These are phyloP conservation scores for Ips typographus DNA, from an alignment of 1,140 invertebrate species.

Conservation along the genomic window DNA sequence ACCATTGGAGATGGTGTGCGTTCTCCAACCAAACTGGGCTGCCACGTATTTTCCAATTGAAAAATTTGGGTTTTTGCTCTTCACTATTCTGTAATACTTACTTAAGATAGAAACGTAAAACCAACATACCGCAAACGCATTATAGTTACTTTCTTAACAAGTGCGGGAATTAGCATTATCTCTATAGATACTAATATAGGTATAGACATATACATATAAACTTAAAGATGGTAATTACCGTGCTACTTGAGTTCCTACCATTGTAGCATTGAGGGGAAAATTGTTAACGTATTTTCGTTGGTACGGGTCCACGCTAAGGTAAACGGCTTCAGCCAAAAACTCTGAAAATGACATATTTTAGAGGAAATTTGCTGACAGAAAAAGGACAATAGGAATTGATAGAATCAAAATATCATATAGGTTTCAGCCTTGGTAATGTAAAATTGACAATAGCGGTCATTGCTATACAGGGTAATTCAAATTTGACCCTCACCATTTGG, in stretches of 20 bases:
- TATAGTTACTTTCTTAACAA: neutral
- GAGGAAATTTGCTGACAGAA: neutral
- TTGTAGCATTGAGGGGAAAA: constrained; percentile 19
- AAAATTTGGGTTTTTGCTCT: constrained; percentile 55
- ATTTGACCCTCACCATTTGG: no score
- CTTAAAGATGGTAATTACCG: constrained; percentile 10
- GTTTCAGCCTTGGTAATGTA: no score
- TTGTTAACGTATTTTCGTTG: constrained; percentile 59
- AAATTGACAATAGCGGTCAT: no score
- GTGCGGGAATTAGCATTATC: neutral
- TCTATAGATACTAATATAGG: neutral
- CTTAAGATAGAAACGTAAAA: neutral
- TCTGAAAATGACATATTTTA: constrained; percentile 45
- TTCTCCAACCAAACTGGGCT: constrained; percentile 59
- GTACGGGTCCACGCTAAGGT: constrained; percentile 71
- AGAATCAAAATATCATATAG: no score
- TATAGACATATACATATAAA: no score
- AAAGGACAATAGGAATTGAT: no score
- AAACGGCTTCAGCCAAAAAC: constrained; percentile 65
- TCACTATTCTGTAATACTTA: constrained; percentile 44
- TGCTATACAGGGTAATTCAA: no score
- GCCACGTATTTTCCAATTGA: constrained; percentile 55
- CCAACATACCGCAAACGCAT: neutral
- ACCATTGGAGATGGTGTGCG: constrained; percentile 53
- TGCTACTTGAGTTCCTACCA: constrained; percentile 34